Evolutionary conservation across 2,888 invertebrate species (phyloP), one percentile per base, ranked within the genome.

Genomic region (Zootermopsis nevadensis): DNA sequence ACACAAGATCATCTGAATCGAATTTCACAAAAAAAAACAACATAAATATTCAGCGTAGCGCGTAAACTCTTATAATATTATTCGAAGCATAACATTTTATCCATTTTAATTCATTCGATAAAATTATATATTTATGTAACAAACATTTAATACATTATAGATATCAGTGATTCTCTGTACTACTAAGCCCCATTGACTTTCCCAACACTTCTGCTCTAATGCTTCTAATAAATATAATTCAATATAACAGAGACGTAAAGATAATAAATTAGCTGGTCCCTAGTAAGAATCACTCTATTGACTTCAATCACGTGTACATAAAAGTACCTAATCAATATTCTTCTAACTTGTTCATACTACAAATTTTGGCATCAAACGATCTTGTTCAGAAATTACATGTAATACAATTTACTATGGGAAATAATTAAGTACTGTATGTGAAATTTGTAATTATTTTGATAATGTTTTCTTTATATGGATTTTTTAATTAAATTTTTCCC

Each of bases 191-290:
- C 3, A n/a, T 12, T 60, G n/a, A 27, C 4, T 60, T 27, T 60
- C n/a, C 8, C 10, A 60, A n/a, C 10, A 12, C 27, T 60, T 60
- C 12, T 27, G n/a, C n/a, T 60, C n/a, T 60, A 7, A 60, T 60
- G n/a, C 7, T 60, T 60, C 0, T 48, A 27, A 60, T 27, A 27
- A 27, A 8, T 27, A 60, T 60, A n/a, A 60, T 27, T 60, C 12
- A 6, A 27, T 55, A 72, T 80, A 83, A 74, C 67, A 53, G 80
- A 72, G 83, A 80, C 72, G 72, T 38, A n/a, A 74, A 24, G 74
- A 74, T 35, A n/a, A n/a, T n/a, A 74, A 74, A 74, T 83, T 81
- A 38, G 83, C 84, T 85, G 84, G 84, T 85, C 84, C 83, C 84
- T 85, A 81, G 76, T 76, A 82, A 83, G 82, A 85, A 81, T 85